Evolutionary conservation across 2,113 vertebrate genomes (phyloP).

Genomic region (Orientallactaga bullata): DNA sequence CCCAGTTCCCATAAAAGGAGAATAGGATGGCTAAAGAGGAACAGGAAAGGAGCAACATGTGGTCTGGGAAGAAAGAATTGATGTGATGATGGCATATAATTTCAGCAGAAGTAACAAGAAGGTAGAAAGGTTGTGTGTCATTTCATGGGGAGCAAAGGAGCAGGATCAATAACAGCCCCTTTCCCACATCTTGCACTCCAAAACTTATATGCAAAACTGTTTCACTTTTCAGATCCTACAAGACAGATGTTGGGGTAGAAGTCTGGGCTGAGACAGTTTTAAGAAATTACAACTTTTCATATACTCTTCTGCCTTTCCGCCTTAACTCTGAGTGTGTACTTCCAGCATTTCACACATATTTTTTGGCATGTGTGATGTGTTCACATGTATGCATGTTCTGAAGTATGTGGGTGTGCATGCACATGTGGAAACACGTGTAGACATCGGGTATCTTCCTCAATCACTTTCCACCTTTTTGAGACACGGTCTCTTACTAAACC

Average conservation of each 20-base stretch:
- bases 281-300: not conserved
- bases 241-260: not conserved
- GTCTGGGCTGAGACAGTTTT: not conserved
- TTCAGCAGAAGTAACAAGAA: constrained; percentile 19
- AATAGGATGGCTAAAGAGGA: not conserved
- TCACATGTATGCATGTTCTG: not conserved
- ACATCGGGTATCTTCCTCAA: not conserved
- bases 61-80: not conserved
- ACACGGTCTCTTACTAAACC: too few relatives aligned
- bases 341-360: not conserved
- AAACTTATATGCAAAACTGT: not conserved
- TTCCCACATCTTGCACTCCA: not conserved
- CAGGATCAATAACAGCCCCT: not conserved
- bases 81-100: not conserved
- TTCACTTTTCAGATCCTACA: not conserved
- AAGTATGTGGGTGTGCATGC: not conserved
- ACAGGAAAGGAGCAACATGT: not conserved
- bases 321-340: not conserved
- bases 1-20: not conserved
- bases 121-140: not conserved
- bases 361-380: not conserved
- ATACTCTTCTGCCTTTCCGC: constrained; percentile 14
- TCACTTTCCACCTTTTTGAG: too few relatives aligned
- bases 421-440: too few relatives aligned
- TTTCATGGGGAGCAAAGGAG: constrained; percentile 19